phyloP scores from a whole-genome alignment of 92 coral and sea anemone genomes.

The Montipora capitata region DNA sequence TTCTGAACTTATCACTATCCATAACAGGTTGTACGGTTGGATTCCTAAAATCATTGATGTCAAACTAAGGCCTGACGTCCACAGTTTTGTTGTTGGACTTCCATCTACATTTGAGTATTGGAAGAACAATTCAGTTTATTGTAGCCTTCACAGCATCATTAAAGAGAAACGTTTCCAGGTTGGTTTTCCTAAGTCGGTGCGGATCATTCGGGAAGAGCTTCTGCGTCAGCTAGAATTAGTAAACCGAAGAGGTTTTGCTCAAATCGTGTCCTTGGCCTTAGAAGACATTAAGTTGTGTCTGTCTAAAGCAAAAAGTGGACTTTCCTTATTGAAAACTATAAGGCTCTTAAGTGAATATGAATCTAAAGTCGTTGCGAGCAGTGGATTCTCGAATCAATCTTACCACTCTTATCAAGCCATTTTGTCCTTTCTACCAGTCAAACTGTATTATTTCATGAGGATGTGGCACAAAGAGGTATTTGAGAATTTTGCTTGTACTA shows the following conservation, averaged over 20 bases:
- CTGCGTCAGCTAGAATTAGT: neutral
- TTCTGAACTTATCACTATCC: conserved; percentile 5
- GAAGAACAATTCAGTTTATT: neutral
- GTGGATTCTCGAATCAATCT: neutral
- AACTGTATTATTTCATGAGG: neutral
- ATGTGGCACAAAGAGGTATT: neutral
- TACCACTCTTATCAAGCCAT: neutral
- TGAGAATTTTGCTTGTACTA: neutral
- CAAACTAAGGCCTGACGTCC: conserved; percentile 22
- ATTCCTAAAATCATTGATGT: neutral
- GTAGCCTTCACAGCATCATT: neutral
- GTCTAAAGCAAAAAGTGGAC: no score
- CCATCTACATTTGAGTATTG: neutral
- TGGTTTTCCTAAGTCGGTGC: neutral
- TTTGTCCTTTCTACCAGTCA: neutral
- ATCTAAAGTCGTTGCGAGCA: neutral
- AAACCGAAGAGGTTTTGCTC: neutral
- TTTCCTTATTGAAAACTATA: no score
- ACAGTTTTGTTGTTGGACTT: neutral
- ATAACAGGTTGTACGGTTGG: conserved; percentile 32
- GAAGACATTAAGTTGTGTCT: neutral
- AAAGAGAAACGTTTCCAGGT: neutral
- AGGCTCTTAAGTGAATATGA: no score
- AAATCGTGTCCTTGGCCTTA: neutral
- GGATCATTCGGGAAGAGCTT: neutral